Evolutionary conservation across 1,140 invertebrate species (phyloP), one percentile per base, ranked within the genome.

Genomic region (Atta colombica): DNA sequence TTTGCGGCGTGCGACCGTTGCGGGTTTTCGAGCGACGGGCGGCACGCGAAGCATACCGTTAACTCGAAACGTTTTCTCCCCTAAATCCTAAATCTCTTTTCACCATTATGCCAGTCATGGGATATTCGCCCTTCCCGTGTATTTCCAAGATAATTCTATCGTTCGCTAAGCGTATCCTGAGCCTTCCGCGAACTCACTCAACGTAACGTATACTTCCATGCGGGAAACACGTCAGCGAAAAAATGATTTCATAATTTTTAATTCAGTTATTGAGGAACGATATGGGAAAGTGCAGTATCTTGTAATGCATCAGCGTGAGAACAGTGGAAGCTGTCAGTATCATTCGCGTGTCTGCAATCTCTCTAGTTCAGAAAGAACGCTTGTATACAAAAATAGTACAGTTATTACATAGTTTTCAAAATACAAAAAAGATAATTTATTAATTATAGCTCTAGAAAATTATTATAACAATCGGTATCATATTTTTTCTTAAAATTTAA

Each of bases 1-100:
- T 92, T 93, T 91, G 90, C 91, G 87, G 89, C 85, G 86, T 55
- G 85, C 85, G 77, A 88, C 84, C 61, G 78, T 69, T 81, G 86
- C 45, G 58, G 77, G 68, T 18, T 74, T 69, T 60, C 85, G 45
- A 77, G 60, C 75, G 53, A 75, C 58, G 49, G 74, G 71, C 28
- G 89, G 89, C 91, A 93, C 90, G 90, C 90, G 81, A 90, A 71
- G 78, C 87, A n/a, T 21, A 61, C 68, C 65, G 71, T 7, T 78
- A 86, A 78, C 61, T 78, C 39, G 28, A 12, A 72, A 12, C 16
- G 45, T 68, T 53, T 31, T 28, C 14, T 85, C 35, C 51, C 16
- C 14, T 65, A 69, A 66, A 66, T 66, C 53, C 53, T 53, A 39
- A 74, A 69, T 61, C 49, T 80, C 60, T 77, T 45, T 89, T 85